phyloP scores from a whole-genome alignment of 1,140 invertebrate genomes.

The Ceratina australensis region DNA sequence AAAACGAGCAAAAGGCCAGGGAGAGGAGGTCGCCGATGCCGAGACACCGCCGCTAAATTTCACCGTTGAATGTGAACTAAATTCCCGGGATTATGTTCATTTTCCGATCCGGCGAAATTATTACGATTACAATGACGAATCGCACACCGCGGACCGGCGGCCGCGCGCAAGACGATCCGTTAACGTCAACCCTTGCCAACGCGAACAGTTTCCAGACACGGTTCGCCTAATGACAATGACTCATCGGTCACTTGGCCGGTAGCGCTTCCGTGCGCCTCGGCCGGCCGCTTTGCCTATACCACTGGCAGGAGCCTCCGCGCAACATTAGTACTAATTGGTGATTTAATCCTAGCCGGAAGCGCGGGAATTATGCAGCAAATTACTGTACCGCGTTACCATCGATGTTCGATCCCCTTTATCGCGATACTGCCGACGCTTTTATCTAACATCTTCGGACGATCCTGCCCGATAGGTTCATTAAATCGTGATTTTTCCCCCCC shows the following conservation, averaged over 20 bases:
- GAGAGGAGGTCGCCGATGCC: not conserved
- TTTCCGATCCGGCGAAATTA: slow-evolving; percentile 13
- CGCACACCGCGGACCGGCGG: slow-evolving; percentile 13
- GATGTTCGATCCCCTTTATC: slow-evolving; percentile 34
- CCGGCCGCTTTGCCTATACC: not conserved
- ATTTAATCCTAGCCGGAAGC: slow-evolving; percentile 50
- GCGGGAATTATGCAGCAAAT: slow-evolving; percentile 32
- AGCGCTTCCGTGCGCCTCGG: slow-evolving; percentile 3
- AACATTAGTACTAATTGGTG: slow-evolving; percentile 49
- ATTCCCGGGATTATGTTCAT: slow-evolving; percentile 6
- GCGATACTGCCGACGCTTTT: slow-evolving; percentile 13
- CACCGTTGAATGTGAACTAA: not conserved
- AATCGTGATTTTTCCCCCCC: not conserved
- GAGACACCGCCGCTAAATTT: not conserved
- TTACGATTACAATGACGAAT: slow-evolving; percentile 52
- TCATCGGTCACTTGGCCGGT: slow-evolving; percentile 53
- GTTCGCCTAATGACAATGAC: slow-evolving; percentile 57
- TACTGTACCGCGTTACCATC: slow-evolving; percentile 30
- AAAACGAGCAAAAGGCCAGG: slow-evolving; percentile 57
- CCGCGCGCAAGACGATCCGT: slow-evolving; percentile 44
- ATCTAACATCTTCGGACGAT: slow-evolving; percentile 13
- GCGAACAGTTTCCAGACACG: slow-evolving; percentile 35
- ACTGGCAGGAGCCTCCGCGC: not conserved
- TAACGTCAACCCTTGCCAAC: slow-evolving; percentile 48
- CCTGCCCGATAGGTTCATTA: slow-evolving; percentile 6